These are phyloP conservation scores for Drosophila pectinifera DNA, from an alignment of 1,140 invertebrate genomes.

Conservation along the genomic window DNA sequence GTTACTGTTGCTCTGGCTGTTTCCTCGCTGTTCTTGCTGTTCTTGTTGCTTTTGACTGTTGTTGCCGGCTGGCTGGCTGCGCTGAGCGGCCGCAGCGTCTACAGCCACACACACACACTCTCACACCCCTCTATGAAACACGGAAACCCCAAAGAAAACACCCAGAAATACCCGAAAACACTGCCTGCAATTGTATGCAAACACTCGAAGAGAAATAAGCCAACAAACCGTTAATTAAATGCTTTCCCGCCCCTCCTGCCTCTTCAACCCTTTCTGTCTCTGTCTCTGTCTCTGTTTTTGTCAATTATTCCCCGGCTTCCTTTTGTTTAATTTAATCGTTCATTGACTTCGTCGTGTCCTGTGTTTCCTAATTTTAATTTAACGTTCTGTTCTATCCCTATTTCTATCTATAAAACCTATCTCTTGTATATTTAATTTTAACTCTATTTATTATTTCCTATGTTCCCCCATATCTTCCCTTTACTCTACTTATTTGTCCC, in stretches of 20 bases:
- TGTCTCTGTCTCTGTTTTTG: neutral
- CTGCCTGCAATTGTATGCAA: conserved; percentile 74
- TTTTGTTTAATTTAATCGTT: conserved; percentile 1
- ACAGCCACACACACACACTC: conserved; percentile 51
- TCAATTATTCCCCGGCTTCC: neutral
- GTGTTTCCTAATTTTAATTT: neutral
- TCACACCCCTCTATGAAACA: conserved; percentile 17
- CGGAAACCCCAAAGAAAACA: conserved; percentile 18
- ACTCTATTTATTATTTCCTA: no score
- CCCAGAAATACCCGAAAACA: conserved; percentile 38
- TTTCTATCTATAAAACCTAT: neutral
- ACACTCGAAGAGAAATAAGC: conserved; percentile 49
- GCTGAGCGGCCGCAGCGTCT: conserved; percentile 50
- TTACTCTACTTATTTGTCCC: neutral
- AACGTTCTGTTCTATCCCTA: neutral
- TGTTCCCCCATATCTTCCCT: neutral
- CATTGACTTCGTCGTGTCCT: neutral
- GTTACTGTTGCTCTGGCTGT: conserved; percentile 50
- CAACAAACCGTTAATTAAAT: conserved; percentile 55
- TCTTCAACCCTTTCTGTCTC: conserved; percentile 4
- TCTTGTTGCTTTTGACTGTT: conserved; percentile 62
- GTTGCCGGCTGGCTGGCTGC: conserved; percentile 38
- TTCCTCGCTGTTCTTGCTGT: conserved; percentile 54
- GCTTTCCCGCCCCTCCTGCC: conserved; percentile 15
- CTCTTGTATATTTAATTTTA: neutral